phyloP scores from a whole-genome alignment of 2,888 invertebrate genomes.

The Cistogaster globosa region DNA sequence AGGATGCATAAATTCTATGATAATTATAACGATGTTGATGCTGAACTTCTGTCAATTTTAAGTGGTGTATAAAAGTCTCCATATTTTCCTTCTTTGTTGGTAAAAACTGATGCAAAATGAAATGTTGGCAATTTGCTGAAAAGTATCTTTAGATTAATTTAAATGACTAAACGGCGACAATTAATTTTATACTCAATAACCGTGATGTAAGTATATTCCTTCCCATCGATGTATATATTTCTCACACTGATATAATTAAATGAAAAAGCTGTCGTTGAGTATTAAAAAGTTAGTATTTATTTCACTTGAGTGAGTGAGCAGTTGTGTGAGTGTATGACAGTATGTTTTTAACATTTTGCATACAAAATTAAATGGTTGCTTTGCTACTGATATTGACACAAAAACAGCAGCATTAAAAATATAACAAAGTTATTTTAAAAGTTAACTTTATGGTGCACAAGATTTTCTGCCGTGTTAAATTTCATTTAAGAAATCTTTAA shows the following conservation, averaged over 20 bases:
- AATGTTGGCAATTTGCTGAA: slow-evolving; percentile 67
- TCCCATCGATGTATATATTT: background rate
- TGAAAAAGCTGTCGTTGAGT: background rate
- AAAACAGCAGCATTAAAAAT: background rate
- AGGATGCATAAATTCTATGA: background rate
- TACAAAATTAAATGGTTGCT: slow-evolving; percentile 24
- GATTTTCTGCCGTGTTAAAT: slow-evolving; percentile 4
- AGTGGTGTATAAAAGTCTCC: slow-evolving; percentile 18
- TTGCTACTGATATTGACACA: slow-evolving; percentile 36
- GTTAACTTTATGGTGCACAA: slow-evolving; percentile 5
- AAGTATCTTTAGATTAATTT: slow-evolving; percentile 73
- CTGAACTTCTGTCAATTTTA: slow-evolving; percentile 45
- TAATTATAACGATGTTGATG: background rate
- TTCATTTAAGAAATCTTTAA: slow-evolving; percentile 28
- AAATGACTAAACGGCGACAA: slow-evolving; percentile 72
- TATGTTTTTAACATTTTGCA: background rate
- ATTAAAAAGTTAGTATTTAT: background rate
- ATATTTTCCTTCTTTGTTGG: background rate
- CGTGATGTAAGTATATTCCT: background rate
- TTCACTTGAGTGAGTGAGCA: background rate
- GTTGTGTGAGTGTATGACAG: slow-evolving; percentile 3
- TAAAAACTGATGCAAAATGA: background rate
- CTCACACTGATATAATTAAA: background rate
- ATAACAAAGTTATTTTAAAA: background rate
- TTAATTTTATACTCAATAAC: slow-evolving; percentile 69